phyloP scores from a whole-genome alignment of 2,888 invertebrate species.

The Lasioglossum oenotherae region DNA sequence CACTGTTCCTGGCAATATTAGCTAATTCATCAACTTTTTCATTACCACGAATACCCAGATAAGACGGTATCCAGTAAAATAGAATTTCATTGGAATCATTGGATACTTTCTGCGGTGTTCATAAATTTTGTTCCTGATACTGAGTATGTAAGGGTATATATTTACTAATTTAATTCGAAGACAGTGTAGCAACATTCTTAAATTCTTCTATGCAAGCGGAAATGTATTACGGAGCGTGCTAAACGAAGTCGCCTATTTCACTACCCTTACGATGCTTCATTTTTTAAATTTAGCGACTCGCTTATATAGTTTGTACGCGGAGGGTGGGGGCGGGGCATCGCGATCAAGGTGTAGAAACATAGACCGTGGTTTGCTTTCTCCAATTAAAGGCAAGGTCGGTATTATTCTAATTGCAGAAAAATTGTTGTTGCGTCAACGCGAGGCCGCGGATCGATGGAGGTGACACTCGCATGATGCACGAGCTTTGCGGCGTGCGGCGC shows the following conservation, averaged over 20 bases:
- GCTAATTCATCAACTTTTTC: too few relatives aligned
- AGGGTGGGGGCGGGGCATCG: neutral
- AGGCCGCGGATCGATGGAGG: conserved; percentile 16
- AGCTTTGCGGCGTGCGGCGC: conserved; percentile 56
- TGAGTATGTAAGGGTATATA: too few relatives aligned
- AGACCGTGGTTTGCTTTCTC: neutral
- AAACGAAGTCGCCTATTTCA: neutral
- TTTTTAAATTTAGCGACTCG: neutral
- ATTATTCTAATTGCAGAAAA: conserved; percentile 19
- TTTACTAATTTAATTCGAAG: neutral
- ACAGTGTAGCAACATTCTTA: neutral
- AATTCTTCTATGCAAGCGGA: too few relatives aligned
- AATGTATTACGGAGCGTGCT: too few relatives aligned
- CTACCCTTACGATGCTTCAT: neutral
- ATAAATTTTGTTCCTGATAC: too few relatives aligned
- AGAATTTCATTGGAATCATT: too few relatives aligned
- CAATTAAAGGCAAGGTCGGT: neutral
- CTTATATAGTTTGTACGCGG: neutral
- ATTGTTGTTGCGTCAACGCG: conserved; percentile 17
- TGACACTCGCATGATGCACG: conserved; percentile 54
- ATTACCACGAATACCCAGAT: too few relatives aligned
- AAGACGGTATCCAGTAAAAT: too few relatives aligned
- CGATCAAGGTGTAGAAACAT: neutral
- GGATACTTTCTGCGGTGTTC: too few relatives aligned
- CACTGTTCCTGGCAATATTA: too few relatives aligned